Evolutionary conservation across 1,140 invertebrate genomes (phyloP).

Genomic region (Ylistrum balloti): DNA sequence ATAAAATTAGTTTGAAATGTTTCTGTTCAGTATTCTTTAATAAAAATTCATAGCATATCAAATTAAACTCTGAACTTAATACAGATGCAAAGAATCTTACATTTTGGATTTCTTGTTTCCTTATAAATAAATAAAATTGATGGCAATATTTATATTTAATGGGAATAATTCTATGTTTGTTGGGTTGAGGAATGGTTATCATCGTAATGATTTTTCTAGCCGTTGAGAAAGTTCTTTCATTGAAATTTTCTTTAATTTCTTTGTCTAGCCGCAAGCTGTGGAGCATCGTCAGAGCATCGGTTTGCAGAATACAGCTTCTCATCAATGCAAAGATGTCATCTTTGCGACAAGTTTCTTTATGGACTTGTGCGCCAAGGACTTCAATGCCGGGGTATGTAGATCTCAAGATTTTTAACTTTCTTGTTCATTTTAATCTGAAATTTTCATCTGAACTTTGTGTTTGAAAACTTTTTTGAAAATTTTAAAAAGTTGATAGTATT

Average conservation of each 20-base stretch:
- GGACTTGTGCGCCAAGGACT: slow-evolving; percentile 89
- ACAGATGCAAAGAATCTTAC: too few relatives aligned
- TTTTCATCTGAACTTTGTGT: neutral
- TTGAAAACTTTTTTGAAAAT: neutral
- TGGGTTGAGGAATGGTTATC: too few relatives aligned
- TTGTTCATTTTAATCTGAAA: neutral
- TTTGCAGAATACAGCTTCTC: slow-evolving; percentile 88
- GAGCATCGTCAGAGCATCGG: slow-evolving; percentile 83
- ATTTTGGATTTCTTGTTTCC: too few relatives aligned
- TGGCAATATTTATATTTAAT: too few relatives aligned
- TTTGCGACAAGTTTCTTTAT: slow-evolving; percentile 89
- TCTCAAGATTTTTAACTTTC: neutral
- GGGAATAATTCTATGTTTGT: neutral
- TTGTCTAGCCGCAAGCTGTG: slow-evolving; percentile 66
- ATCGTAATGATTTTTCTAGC: too few relatives aligned
- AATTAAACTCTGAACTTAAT: neutral
- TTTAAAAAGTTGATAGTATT: neutral
- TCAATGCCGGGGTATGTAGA: slow-evolving; percentile 88
- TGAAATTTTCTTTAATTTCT: neutral
- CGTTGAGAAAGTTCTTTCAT: neutral
- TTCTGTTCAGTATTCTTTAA: neutral
- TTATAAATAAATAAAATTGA: too few relatives aligned
- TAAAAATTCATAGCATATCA: neutral
- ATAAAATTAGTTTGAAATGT: too few relatives aligned
- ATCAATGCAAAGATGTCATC: slow-evolving; percentile 88